A percentile compares a stretch with the other conserved stretches of the same genome.
Evolutionary conservation across 2,888 invertebrate species (phyloP).

Genomic region (Ochlodes sylvanus): DNA sequence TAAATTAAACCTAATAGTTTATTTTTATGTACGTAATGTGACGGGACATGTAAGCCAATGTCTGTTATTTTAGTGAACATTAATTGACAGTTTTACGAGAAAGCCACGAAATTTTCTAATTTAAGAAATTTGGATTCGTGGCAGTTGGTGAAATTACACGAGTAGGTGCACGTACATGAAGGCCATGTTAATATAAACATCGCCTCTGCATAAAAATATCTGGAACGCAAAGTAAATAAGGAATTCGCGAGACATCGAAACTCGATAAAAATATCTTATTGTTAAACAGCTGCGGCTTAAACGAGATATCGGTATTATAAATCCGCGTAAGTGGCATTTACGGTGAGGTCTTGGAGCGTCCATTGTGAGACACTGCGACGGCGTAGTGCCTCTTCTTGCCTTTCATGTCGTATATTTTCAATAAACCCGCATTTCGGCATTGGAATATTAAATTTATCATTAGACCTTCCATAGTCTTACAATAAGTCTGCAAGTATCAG

Average conservation of each 20-base stretch:
- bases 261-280: constrained; percentile 5
- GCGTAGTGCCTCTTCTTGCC: constrained; percentile 13
- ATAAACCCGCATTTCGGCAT: background rate
- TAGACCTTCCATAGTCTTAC: background rate
- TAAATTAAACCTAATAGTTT: too few species aligned
- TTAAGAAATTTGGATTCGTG: too few species aligned
- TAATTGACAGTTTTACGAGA: too few species aligned
- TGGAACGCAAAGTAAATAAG: background rate
- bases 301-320: constrained; percentile 53
- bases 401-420: constrained; percentile 35
- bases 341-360: constrained; percentile 48
- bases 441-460: background rate
- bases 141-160: too few species aligned
- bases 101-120: too few species aligned
- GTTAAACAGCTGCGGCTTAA: constrained; percentile 38
- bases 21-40: too few species aligned
- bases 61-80: too few species aligned
- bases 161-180: background rate
- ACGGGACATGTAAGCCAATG: too few species aligned
- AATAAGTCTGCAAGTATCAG: background rate
- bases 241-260: background rate
- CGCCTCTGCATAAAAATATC: background rate
- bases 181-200: background rate
- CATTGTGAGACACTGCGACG: constrained; percentile 52
- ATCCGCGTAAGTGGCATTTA: constrained; percentile 57